These are phyloP conservation scores for Hyles euphorbiae DNA, from an alignment of 1,140 invertebrate species.

Conservation along the genomic window DNA sequence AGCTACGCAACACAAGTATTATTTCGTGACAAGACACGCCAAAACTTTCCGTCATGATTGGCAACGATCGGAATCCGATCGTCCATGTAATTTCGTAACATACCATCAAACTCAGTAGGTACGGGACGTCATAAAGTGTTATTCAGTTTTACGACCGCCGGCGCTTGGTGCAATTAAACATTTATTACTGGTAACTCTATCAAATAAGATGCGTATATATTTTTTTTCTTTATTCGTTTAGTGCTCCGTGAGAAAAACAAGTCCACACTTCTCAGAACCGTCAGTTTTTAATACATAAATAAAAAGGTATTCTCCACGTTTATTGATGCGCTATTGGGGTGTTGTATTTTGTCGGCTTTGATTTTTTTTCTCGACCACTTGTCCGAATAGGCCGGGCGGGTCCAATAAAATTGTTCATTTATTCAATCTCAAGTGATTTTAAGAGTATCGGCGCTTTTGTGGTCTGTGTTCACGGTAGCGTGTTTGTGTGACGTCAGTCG, in stretches of 20 bases:
- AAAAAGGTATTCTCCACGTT: constrained; percentile 59
- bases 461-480: constrained; percentile 20
- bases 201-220: constrained; percentile 45
- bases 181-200: constrained; percentile 65
- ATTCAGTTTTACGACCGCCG: constrained; percentile 42
- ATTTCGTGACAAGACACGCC: no score
- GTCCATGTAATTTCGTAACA: no score
- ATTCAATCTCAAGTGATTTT: constrained; percentile 17
- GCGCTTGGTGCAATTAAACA: constrained; percentile 60
- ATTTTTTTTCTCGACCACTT: constrained; percentile 41
- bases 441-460: constrained; percentile 12
- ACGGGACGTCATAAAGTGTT: not conserved
- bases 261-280: constrained; percentile 48
- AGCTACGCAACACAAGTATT: no score
- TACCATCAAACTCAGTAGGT: no score
- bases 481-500: not conserved
- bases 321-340: constrained; percentile 55
- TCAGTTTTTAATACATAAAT: constrained; percentile 59
- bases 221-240: constrained; percentile 27
- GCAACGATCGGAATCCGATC: constrained; percentile 33
- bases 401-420: constrained; percentile 25
- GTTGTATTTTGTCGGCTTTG: constrained; percentile 35
- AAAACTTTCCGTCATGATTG: constrained; percentile 1
- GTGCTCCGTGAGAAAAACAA: constrained; percentile 57
- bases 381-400: constrained; percentile 33